Evolutionary conservation across 2,888 invertebrate genomes (phyloP), one percentile per base, ranked within the genome.

Genomic region (Tachina lurida): DNA sequence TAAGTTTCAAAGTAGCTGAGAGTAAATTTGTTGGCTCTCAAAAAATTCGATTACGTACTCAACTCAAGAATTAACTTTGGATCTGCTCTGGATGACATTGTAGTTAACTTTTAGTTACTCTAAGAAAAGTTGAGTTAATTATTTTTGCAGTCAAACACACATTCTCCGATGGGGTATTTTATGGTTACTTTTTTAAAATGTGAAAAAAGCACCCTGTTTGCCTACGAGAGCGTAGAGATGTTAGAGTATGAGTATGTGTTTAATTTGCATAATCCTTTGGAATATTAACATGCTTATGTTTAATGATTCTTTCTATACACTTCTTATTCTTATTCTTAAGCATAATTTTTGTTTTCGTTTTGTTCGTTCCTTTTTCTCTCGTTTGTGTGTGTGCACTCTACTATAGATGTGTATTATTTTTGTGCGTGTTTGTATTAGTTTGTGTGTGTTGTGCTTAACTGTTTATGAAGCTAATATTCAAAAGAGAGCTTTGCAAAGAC

Each of bases 261-360:
- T 85, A 87, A 87, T 88, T 88, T 87, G 79, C 87, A 88, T 88
- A 88, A 88, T 88, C 85, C 88, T 87, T 87, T 84, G 68, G 84
- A 77, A 87, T 87, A 88, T 88, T 87, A 88, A 88, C 88, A 87
- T 63, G 84, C 78, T 80, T 84, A 74, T 78, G 85, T 85, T 76
- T 86, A 86, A 86, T 86, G 86, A 86, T 79, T 83, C 86, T 73
- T 52, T 78, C 52, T 65, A 82, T 63, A 45, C 75, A 56, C 62
- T 73, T 67, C 54, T n/a, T n/a, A 65, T 63, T 54, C 39, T 54
- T n/a, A 62, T 39, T 74, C 43, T 47, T 58, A 52, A 81, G 74
- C 43, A 74, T 49, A 31, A 47, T 60, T 47, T 73, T 60, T 76
- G 17, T 22, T 43, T 56, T 47, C 43, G 2, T 68, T 68, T 13